Evolutionary conservation across 2,113 vertebrate species (phyloP), one percentile per base, ranked within the genome.

Genomic region (Salvelinus fontinalis): DNA sequence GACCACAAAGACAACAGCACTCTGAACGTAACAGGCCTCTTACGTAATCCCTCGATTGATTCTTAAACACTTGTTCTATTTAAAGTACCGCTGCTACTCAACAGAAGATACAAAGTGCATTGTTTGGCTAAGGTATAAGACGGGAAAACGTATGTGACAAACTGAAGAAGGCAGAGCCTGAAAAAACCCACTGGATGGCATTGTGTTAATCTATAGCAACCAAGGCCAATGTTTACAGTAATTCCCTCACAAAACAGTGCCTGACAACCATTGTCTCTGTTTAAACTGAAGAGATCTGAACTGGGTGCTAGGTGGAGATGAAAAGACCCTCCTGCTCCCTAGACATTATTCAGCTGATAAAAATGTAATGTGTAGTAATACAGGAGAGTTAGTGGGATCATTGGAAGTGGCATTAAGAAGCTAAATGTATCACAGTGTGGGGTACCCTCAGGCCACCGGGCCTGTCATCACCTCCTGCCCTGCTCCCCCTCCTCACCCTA

Each of bases 311-410:
- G 51, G 16, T 54, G 51, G 51, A 54, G 16, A 54, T 54, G 49
- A 14, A 54, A 54, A 54, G 51, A 18, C 84, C 85, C 76, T 82
- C 84, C 84, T 83, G 72, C 73, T 85, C 82, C 79, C 67, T 73
- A 79, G 79, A 71, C 77, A 83, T 85, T 84, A 85, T 87, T 81
- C 84, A 81, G 72, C 34, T 73, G 74, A 78, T 86, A 59, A 84
- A 84, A 79, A 73, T 81, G 83, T 84, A 16, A 88, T 81, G 76
- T 49, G 27, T 75, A 82, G 84, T 84, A 78, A 86, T 83, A 82
- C 71, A 84, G 76, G 69, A 54, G 82, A 79, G 78, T 85, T 81
- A 80, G 77, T 29, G 49, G 76, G 78, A 83, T 81, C 76, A 83
- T 79, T 78, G 76, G 74, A 77, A 82, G 79, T 81, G 81, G 81